Evolutionary conservation across 2,113 vertebrate species (phyloP).

Genomic region (Zosterops borbonicus): DNA sequence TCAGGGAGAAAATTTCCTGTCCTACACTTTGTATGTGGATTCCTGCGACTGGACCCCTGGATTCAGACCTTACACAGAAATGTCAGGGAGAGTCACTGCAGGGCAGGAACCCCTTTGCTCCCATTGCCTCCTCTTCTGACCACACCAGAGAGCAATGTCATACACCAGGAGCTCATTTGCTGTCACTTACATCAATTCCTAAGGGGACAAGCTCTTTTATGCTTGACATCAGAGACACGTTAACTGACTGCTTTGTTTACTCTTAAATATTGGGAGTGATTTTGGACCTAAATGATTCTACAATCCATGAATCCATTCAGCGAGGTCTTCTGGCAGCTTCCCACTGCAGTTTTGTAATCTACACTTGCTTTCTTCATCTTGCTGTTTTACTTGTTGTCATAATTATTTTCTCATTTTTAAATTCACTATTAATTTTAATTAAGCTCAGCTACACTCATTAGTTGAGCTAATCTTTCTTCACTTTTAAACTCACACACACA

Average conservation of each 20-base stretch:
- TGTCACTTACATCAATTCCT: neutral
- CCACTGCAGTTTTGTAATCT: neutral
- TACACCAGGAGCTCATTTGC: neutral
- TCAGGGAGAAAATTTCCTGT: neutral
- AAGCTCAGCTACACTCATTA: constrained; percentile 48
- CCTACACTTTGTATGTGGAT: neutral
- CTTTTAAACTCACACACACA: neutral
- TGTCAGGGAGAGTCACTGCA: neutral
- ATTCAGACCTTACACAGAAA: neutral
- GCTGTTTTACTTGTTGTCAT: neutral
- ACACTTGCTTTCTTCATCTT: constrained; percentile 9
- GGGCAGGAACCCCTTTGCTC: neutral
- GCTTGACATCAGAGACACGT: neutral
- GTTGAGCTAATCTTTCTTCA: constrained; percentile 28
- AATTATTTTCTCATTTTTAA: constrained; percentile 54
- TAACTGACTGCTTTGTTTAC: neutral
- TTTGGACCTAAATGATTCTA: neutral
- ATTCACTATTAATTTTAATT: constrained; percentile 65
- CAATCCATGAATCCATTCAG: neutral
- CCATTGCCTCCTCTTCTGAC: neutral
- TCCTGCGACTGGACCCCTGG: neutral
- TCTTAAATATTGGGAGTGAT: neutral
- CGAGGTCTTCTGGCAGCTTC: neutral
- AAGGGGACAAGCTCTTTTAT: neutral
- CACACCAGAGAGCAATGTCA: neutral